Conservation (phyloP, 2,113 vertebrate genomes). For the Psephotus haematonotus region DNA sequence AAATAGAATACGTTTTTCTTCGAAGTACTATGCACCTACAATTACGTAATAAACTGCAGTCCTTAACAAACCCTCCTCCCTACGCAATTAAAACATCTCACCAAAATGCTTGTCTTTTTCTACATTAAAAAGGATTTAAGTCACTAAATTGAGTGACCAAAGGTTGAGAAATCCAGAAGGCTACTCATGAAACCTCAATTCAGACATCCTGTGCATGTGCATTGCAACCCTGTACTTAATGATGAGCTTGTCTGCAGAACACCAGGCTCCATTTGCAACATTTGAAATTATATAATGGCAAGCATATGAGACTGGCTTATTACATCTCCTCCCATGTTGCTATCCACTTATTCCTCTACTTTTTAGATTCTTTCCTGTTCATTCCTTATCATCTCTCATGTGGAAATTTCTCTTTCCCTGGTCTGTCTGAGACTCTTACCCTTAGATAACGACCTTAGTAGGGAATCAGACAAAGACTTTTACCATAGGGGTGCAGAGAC, state of each 20-base stretch:
- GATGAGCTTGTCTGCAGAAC: neutral
- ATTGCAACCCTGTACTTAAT: conserved; percentile 7
- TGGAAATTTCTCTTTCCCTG: neutral
- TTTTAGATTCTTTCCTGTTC: neutral
- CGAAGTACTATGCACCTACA: neutral
- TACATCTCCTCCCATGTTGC: neutral
- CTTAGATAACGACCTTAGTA: neutral
- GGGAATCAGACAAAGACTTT: neutral
- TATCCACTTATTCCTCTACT: neutral
- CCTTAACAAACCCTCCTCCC: neutral
- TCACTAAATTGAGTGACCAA: neutral
- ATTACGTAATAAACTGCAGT: neutral
- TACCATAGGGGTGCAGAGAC: neutral
- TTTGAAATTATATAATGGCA: neutral
- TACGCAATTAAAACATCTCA: neutral
- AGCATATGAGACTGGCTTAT: neutral
- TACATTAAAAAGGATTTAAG: neutral
- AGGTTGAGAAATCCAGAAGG: neutral
- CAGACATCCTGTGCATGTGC: neutral
- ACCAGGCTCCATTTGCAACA: neutral
- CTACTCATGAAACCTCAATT: conserved; percentile 6
- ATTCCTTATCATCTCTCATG: neutral
- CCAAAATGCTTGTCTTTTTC: neutral
- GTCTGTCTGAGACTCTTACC: neutral
- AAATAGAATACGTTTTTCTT: neutral